Conservation (phyloP, 2,113 vertebrate species). For the Ceyx margarethae region DNA sequence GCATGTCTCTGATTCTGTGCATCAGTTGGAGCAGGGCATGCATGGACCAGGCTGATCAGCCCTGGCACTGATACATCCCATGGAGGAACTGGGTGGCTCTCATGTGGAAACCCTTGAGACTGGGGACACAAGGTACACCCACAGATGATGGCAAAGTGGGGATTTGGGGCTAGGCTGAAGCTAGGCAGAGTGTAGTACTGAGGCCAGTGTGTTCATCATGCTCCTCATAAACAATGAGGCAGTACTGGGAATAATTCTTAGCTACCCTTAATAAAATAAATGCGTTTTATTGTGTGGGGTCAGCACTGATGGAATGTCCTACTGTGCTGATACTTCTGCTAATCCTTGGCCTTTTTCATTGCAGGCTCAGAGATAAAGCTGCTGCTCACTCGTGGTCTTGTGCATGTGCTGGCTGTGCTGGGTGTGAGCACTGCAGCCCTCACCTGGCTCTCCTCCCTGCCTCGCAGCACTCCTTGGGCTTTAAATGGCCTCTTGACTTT, state of each 20-base stretch:
- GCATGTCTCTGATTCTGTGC: neutral
- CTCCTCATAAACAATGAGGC: neutral
- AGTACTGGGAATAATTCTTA: neutral
- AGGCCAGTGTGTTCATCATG: neutral
- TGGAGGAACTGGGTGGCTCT: neutral
- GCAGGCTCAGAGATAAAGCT: neutral
- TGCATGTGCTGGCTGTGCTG: neutral
- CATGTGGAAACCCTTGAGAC: neutral
- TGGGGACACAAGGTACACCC: neutral
- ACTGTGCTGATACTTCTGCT: neutral
- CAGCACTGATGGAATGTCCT: neutral
- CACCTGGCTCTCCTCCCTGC: neutral
- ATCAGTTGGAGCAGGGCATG: fast-evolving
- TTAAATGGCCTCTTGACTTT: conserved; percentile 21
- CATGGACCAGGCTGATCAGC: fast-evolving
- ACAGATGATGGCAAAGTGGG: neutral
- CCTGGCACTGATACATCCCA: fast-evolving
- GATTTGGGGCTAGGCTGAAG: neutral
- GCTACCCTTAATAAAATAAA: neutral
- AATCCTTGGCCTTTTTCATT: neutral
- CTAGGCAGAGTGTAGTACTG: neutral
- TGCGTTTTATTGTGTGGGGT: neutral
- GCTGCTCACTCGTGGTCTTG: neutral
- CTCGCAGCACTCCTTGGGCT: neutral
- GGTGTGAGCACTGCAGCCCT: neutral